Evolutionary conservation across 2,888 invertebrate species (phyloP).

Genomic region (Priocnemis perturbator): DNA sequence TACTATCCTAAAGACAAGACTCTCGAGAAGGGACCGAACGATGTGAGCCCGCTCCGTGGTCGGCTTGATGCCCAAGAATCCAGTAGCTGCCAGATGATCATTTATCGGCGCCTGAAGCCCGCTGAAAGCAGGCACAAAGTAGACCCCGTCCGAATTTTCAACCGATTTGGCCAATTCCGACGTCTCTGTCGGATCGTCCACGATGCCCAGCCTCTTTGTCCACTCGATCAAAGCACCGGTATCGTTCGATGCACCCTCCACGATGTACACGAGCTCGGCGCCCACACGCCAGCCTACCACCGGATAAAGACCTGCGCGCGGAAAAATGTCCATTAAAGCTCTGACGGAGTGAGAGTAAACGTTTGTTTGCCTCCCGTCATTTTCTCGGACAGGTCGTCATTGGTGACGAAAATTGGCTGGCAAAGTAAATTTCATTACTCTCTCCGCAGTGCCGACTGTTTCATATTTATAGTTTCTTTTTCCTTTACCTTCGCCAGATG

Average conservation of each 20-base stretch:
- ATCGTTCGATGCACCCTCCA: constrained; percentile 92
- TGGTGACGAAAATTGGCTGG: too few relatives aligned
- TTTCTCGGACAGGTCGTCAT: too few relatives aligned
- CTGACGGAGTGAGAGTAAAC: too few relatives aligned
- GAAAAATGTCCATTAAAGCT: not conserved
- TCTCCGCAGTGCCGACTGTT: too few relatives aligned
- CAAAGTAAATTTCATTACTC: too few relatives aligned
- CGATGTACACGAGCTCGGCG: constrained; percentile 82
- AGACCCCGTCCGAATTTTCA: constrained; percentile 85
- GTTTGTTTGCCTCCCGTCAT: too few relatives aligned
- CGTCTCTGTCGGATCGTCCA: constrained; percentile 81
- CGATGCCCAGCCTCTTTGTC: constrained; percentile 85
- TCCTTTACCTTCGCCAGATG: too few relatives aligned
- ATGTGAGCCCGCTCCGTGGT: constrained; percentile 87
- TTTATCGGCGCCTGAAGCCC: constrained; percentile 94
- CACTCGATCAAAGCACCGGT: constrained; percentile 92
- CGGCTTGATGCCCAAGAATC: constrained; percentile 87
- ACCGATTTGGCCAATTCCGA: constrained; percentile 83
- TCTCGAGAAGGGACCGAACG: constrained; percentile 89
- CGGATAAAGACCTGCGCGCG: constrained; percentile 85
- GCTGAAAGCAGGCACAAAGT: constrained; percentile 93
- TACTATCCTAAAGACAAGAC: constrained; percentile 88
- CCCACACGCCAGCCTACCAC: constrained; percentile 90
- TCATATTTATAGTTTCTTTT: too few relatives aligned
- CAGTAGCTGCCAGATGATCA: constrained; percentile 89